Evolutionary conservation across 2,888 invertebrate species (phyloP), one percentile per base, ranked within the genome.

Genomic region (Sussaba pulchella): DNA sequence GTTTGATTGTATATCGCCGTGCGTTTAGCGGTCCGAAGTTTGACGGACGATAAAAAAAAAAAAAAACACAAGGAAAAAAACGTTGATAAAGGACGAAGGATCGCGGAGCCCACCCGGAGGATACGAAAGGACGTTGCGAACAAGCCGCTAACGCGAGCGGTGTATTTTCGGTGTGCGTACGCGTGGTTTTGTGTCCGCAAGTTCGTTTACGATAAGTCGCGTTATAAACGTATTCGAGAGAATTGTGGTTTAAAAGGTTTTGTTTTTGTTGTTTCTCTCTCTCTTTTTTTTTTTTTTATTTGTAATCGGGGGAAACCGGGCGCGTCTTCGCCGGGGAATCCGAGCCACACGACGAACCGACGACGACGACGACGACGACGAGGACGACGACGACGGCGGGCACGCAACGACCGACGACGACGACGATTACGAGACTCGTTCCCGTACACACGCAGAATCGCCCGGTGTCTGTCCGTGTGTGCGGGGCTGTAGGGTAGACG

Each of bases 281-380:
- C 9, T 19, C 21, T 17, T 19, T 4, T 21, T 10, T 26, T 14
- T 26, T 9, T n/a, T 10, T 26, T 41, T 24, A 47, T 57, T 57
- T 31, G 31, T 10, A 45, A 17, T 31, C 17, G 47, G 26, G 24
- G 72, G 36, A 77, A 70, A 77, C 81, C 76, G 81, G 77, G 81
- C 81, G 81, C 81, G 81, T 81, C 81, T 77, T 69, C 72, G 81
- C 81, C 81, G 81, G 81, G 81, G 73, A 73, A 73, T 73, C 81
- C 81, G 81, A 77, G 72, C 72, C 69, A 57, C 76, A 76, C 67
- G 54, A 57, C 69, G 41, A n/a, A 12, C 66, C 70, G 61, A 61
- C 59, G 21, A 21, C 75, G 67, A 71, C 70, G 64, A 66, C 64
- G 74, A 59, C 75, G 43, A 24, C 67, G 26, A 21, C 36, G 24